Conservation (phyloP, 2,797 vertebrate genomes). For the Propithecus perrieri region DNA sequence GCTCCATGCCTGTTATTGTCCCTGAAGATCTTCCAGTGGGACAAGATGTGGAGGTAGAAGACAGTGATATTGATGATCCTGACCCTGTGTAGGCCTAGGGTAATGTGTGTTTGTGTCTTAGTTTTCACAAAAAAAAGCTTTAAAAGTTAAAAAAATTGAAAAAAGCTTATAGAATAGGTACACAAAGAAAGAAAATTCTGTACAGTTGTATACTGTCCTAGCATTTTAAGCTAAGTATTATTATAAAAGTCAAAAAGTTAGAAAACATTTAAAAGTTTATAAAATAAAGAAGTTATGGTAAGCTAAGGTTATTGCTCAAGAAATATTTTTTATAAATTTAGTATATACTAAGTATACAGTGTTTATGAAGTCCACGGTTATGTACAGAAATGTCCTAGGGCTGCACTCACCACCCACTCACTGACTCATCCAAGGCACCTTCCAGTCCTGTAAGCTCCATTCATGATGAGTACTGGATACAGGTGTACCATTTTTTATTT, state of each 20-base stretch:
- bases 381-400: background rate
- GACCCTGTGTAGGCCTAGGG: background rate
- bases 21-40: background rate
- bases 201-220: background rate
- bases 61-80: background rate
- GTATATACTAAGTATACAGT: background rate
- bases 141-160: background rate
- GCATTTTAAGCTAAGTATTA: background rate
- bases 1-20: background rate
- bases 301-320: background rate
- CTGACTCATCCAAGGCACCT: background rate
- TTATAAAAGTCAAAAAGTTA: background rate
- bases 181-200: background rate
- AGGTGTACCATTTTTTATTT: background rate
- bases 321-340: background rate
- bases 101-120: background rate
- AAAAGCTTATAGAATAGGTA: background rate
- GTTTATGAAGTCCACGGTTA: background rate
- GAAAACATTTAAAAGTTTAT: background rate
- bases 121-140: background rate
- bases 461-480: background rate
- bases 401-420: background rate
- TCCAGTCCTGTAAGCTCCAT: background rate
- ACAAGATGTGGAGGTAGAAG: background rate
- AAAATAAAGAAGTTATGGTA: background rate